Percentiles rank a stretch among this genome's conserved stretches.
Evolutionary conservation across 1,140 invertebrate species (phyloP).

Genomic region (Zaprionus tsacasi): DNA sequence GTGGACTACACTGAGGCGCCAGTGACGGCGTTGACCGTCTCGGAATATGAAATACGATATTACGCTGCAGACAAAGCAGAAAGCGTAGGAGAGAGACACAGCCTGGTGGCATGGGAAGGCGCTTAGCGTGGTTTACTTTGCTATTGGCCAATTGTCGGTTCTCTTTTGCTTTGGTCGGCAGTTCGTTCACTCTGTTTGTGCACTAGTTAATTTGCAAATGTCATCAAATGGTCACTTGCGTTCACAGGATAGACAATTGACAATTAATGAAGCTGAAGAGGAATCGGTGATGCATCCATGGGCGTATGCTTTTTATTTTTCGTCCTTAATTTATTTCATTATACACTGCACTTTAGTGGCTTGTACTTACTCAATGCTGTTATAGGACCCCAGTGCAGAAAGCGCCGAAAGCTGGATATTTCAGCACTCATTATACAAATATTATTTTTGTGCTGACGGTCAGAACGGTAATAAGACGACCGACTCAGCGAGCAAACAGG

Average conservation of each 20-base stretch:
- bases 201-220: constrained; percentile 42
- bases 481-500: constrained; percentile 25
- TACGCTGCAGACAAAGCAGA: constrained; percentile 38
- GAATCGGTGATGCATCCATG: constrained; percentile 14
- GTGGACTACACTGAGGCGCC: constrained; percentile 25
- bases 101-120: constrained; percentile 23
- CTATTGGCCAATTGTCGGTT: constrained; percentile 40
- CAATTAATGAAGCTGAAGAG: constrained; percentile 6
- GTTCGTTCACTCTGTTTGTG: constrained; percentile 37
- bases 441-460: constrained; percentile 35
- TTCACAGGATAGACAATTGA: not conserved
- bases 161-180: constrained; percentile 13
- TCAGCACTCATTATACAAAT: constrained; percentile 55
- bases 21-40: constrained; percentile 17
- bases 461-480: constrained; percentile 48
- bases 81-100: not conserved
- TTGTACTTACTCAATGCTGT: constrained; percentile 88
- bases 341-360: not conserved
- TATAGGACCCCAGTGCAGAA: constrained; percentile 92
- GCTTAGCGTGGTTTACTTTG: constrained; percentile 29
- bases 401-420: constrained; percentile 85
- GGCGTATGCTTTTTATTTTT: constrained; percentile 1
- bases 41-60: constrained; percentile 58
- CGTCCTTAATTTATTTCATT: not conserved
- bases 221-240: constrained; percentile 18